These are phyloP conservation scores for Conistra vaccinii DNA, from an alignment of 2,888 invertebrate genomes.

Conservation along the genomic window DNA sequence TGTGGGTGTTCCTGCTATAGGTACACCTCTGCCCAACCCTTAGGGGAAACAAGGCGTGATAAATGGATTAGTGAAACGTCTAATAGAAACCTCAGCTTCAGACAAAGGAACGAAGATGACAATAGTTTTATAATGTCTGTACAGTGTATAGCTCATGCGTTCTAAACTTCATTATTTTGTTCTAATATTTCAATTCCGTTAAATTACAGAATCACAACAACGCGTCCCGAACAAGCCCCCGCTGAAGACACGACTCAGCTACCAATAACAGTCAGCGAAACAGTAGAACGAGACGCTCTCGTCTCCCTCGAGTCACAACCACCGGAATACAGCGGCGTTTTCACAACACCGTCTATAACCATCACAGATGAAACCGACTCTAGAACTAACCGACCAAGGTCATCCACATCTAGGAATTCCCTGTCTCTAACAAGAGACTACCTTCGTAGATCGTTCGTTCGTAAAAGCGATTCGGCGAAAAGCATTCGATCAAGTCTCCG, in stretches of 20 bases:
- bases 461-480: constrained; percentile 85
- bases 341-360: constrained; percentile 77
- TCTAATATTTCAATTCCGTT: too few relatives aligned
- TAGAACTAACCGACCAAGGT: constrained; percentile 67
- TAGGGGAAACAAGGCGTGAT: too few relatives aligned
- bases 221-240: constrained; percentile 73
- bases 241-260: constrained; percentile 80
- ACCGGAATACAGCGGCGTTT: constrained; percentile 76
- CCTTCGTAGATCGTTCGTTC: constrained; percentile 83
- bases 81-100: too few relatives aligned
- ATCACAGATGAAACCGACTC: constrained; percentile 82
- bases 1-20: too few relatives aligned
- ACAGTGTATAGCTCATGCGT: too few relatives aligned
- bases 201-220: constrained; percentile 83
- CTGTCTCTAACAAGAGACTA: constrained; percentile 82
- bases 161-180: too few relatives aligned
- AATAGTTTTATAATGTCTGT: too few relatives aligned
- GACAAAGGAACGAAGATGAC: too few relatives aligned
- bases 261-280: constrained; percentile 86
- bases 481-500: constrained; percentile 85
- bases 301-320: constrained; percentile 69
- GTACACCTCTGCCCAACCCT: too few relatives aligned
- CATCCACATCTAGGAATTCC: constrained; percentile 79
- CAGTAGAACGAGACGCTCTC: constrained; percentile 78
- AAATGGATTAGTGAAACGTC: too few relatives aligned